These are phyloP conservation scores for Acestrorhynchus altus DNA, from an alignment of 2,797 vertebrate species.

Conservation along the genomic window DNA sequence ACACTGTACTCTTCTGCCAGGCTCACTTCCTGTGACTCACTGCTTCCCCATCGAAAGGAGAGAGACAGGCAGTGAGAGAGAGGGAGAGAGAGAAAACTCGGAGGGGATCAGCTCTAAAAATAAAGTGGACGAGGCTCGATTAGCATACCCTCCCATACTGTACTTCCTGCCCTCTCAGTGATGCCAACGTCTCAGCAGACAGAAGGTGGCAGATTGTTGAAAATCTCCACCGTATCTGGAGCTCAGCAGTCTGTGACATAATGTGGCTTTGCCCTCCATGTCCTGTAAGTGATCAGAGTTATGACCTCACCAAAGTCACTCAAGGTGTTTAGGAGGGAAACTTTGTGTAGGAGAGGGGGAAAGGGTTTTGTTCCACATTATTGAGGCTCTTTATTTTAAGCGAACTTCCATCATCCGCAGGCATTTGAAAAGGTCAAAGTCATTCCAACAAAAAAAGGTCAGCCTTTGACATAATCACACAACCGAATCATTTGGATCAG, in stretches of 20 bases:
- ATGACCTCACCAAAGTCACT: slow-evolving; percentile 27
- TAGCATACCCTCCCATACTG: slow-evolving; percentile 68
- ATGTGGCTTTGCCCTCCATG: neutral
- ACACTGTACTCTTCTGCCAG: slow-evolving; percentile 56
- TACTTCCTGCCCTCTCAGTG: slow-evolving; percentile 61
- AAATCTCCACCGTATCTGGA: slow-evolving; percentile 41
- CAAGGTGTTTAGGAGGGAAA: slow-evolving; percentile 52
- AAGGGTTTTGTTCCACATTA: neutral
- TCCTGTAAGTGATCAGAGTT: slow-evolving; percentile 27
- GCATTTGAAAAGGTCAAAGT: slow-evolving; percentile 67
- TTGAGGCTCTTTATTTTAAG: slow-evolving; percentile 39
- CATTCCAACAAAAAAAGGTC: slow-evolving; percentile 54
- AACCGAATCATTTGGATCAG: slow-evolving; percentile 58
- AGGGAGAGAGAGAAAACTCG: slow-evolving; percentile 62
- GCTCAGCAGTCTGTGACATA: slow-evolving; percentile 44
- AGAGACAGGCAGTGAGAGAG: slow-evolving; percentile 37
- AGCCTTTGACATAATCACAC: slow-evolving; percentile 61
- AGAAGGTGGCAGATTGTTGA: slow-evolving; percentile 55
- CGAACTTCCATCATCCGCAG: slow-evolving; percentile 41
- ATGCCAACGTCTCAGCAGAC: slow-evolving; percentile 52
- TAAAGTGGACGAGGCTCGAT: slow-evolving; percentile 69
- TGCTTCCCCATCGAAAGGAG: slow-evolving; percentile 63
- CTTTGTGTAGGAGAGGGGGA: slow-evolving; percentile 10
- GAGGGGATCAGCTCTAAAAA: slow-evolving; percentile 77
- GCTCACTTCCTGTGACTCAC: slow-evolving; percentile 73